phyloP scores from a whole-genome alignment of 2,888 invertebrate species.

The Drosophila ezoana region DNA sequence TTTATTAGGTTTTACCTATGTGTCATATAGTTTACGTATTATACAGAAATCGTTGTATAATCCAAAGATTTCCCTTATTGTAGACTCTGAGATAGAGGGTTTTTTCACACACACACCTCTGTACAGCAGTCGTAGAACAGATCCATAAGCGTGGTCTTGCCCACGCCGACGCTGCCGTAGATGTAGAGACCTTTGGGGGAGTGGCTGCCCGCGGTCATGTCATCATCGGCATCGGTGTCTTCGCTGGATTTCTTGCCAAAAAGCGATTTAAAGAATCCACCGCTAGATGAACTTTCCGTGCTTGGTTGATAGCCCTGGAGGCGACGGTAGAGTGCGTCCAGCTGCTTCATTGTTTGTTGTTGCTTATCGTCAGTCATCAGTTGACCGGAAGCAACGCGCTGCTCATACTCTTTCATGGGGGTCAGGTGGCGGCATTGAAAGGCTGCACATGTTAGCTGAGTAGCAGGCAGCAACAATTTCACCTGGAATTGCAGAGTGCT shows the following conservation, averaged over 20 bases:
- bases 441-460: slow-evolving; percentile 56
- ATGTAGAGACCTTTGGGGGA: slow-evolving; percentile 90
- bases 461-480: slow-evolving; percentile 35
- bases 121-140: slow-evolving; percentile 94
- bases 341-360: slow-evolving; percentile 88
- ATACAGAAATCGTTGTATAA: no score
- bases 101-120: slow-evolving; percentile 78
- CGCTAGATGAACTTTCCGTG: slow-evolving; percentile 14
- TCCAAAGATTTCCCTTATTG: neutral
- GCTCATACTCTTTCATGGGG: slow-evolving; percentile 87
- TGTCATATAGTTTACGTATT: no score
- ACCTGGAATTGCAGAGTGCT: slow-evolving; percentile 29
- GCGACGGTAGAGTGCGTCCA: slow-evolving; percentile 89
- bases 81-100: neutral
- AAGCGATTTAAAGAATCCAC: slow-evolving; percentile 60
- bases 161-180: slow-evolving; percentile 96
- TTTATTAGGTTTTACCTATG: no score
- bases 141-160: slow-evolving; percentile 99
- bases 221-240: slow-evolving; percentile 50
- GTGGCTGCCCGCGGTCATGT: slow-evolving; percentile 67
- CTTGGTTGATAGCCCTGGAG: slow-evolving; percentile 81
- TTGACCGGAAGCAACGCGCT: slow-evolving; percentile 87
- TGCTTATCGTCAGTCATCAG: slow-evolving; percentile 90
- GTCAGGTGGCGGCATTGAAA: slow-evolving; percentile 48
- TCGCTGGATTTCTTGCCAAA: slow-evolving; percentile 38